A percentile compares a stretch with the other conserved stretches of the same genome.
Evolutionary conservation across 2,797 vertebrate species (phyloP).

Genomic region (Eospalax fontanierii): DNA sequence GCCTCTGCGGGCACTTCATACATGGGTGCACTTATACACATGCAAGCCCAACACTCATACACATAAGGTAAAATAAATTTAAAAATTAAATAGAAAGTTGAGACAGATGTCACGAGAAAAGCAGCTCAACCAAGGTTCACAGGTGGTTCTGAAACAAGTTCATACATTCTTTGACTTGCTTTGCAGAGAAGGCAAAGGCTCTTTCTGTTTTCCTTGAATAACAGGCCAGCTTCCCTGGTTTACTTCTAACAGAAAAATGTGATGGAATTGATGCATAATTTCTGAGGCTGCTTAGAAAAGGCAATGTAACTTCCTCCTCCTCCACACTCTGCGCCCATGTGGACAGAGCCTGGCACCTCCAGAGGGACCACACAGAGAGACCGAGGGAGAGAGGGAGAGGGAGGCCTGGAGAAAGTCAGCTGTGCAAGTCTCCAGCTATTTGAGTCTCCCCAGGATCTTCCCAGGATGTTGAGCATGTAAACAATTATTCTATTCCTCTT

Average conservation of each 20-base stretch:
- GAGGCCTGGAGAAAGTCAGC: not conserved
- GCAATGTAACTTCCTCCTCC: not conserved
- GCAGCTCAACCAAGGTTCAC: not conserved
- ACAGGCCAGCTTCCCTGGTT: not conserved
- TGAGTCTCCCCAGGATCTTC: not conserved
- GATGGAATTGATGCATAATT: not conserved
- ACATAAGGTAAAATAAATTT: no score
- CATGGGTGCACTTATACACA: no score
- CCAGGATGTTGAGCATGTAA: not conserved
- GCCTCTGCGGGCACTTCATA: no score
- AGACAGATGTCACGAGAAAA: not conserved
- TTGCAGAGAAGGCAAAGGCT: not conserved
- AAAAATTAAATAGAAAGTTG: no score
- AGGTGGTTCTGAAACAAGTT: conserved; percentile 12
- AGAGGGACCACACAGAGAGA: not conserved
- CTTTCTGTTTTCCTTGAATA: not conserved
- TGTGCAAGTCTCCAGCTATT: not conserved
- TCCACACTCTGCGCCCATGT: not conserved
- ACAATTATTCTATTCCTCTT: conserved; percentile 18
- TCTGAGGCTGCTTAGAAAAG: not conserved
- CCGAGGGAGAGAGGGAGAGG: not conserved
- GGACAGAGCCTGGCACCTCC: not conserved
- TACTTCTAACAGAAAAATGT: not conserved
- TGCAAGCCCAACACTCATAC: no score
- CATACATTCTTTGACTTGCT: conserved; percentile 9